These are phyloP conservation scores for Erithacus rubecula DNA, from an alignment of 2,797 vertebrate genomes.

Conservation along the genomic window DNA sequence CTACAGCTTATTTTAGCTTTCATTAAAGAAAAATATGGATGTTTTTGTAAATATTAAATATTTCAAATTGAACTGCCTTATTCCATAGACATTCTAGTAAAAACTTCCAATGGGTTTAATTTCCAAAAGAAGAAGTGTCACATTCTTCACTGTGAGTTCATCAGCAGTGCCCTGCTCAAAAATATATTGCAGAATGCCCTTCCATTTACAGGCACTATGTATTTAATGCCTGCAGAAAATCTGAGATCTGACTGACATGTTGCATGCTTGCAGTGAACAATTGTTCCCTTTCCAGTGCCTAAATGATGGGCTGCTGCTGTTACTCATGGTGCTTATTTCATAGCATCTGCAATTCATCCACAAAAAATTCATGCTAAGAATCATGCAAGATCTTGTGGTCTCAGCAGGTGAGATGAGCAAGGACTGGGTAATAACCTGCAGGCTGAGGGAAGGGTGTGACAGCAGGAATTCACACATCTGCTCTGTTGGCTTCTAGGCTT, in stretches of 20 bases:
- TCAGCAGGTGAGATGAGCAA: background rate
- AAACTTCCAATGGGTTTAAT: background rate
- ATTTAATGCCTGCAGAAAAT: background rate
- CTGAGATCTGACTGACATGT: background rate
- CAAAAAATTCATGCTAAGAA: background rate
- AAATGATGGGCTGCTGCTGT: background rate
- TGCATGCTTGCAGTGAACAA: background rate
- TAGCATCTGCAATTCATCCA: background rate
- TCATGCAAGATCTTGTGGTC: background rate
- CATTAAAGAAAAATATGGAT: background rate
- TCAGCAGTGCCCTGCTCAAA: background rate
- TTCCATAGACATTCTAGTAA: background rate
- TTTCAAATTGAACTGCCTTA: background rate
- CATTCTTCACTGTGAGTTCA: background rate
- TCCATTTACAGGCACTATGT: background rate
- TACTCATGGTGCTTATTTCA: background rate
- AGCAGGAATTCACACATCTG: background rate
- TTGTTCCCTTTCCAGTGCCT: background rate
- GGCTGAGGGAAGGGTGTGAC: background rate
- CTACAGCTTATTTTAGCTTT: background rate
- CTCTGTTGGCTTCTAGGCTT: background rate
- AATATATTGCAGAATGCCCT: background rate
- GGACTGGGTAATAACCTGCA: background rate
- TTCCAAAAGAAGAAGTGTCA: background rate
- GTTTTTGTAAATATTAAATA: background rate